Percentiles rank a stretch among this genome's conserved stretches.
Evolutionary conservation across 2,888 invertebrate species (phyloP).

Genomic region (Tanypteryx hageni): DNA sequence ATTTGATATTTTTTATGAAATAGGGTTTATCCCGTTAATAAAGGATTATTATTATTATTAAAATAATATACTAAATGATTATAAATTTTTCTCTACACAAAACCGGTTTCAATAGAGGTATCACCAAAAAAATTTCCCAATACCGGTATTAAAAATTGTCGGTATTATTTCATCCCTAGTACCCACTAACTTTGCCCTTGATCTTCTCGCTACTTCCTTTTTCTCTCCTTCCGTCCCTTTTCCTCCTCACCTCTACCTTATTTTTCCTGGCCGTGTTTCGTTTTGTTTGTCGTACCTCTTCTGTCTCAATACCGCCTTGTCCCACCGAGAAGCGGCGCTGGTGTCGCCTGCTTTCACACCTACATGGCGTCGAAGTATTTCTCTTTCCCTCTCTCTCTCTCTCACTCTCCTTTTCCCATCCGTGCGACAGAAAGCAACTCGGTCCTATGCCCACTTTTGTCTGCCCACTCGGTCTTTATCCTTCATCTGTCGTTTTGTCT

Average conservation of each 20-base stretch:
- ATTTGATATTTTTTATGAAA: too few species aligned
- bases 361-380: background rate
- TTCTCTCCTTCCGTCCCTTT: background rate
- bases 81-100: too few species aligned
- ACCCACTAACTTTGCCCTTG: background rate
- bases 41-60: too few species aligned
- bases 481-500: background rate
- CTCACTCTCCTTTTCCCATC: background rate
- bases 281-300: constrained; percentile 15
- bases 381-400: background rate
- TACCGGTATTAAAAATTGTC: too few species aligned
- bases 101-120: too few species aligned
- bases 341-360: constrained; percentile 49
- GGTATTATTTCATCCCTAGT: too few species aligned
- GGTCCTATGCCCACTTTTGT: background rate
- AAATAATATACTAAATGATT: too few species aligned
- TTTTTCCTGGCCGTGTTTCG: background rate
- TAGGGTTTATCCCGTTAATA: too few species aligned
- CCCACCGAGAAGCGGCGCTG: constrained; percentile 12
- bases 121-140: too few species aligned
- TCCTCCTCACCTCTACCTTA: background rate
- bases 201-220: background rate
- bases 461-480: background rate
- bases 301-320: background rate
- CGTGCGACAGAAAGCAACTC: background rate